These are phyloP conservation scores for Apogon talboti DNA, from an alignment of 2,797 vertebrate genomes.

Conservation along the genomic window DNA sequence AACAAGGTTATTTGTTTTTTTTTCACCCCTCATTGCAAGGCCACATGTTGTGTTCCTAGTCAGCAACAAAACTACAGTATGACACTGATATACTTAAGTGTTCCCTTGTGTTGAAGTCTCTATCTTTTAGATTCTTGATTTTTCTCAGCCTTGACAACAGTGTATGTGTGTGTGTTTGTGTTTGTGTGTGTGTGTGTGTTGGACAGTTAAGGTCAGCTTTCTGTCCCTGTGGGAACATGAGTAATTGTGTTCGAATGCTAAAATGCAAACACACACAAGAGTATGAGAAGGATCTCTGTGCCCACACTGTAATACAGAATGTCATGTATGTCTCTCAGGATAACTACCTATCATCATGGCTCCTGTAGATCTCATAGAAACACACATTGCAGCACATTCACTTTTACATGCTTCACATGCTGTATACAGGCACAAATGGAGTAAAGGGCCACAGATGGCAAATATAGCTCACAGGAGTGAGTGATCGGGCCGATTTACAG, in stretches of 20 bases:
- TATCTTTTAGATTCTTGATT: constrained; percentile 20
- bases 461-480: constrained; percentile 62
- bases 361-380: constrained; percentile 27
- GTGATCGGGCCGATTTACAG: constrained; percentile 57
- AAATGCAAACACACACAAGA: constrained; percentile 35
- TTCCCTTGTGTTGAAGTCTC: constrained; percentile 17
- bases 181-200: not conserved
- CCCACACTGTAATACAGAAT: constrained; percentile 44
- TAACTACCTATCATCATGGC: constrained; percentile 41
- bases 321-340: constrained; percentile 49
- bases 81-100: not conserved
- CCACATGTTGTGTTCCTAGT: constrained; percentile 7
- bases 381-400: constrained; percentile 30
- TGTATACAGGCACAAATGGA: constrained; percentile 35
- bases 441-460: constrained; percentile 67
- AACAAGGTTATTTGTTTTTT: constrained; percentile 59
- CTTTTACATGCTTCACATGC: constrained; percentile 42
- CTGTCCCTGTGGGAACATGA: constrained; percentile 25
- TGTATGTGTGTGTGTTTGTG: constrained; percentile 16
- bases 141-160: constrained; percentile 13
- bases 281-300: constrained; percentile 16
- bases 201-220: constrained; percentile 38
- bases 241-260: constrained; percentile 45
- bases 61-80: not conserved
- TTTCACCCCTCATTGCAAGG: not conserved